Percentiles rank a stretch among this genome's conserved stretches.
phyloP scores from a whole-genome alignment of 1,140 invertebrate species.

The Ptiloglossa arizonensis region DNA sequence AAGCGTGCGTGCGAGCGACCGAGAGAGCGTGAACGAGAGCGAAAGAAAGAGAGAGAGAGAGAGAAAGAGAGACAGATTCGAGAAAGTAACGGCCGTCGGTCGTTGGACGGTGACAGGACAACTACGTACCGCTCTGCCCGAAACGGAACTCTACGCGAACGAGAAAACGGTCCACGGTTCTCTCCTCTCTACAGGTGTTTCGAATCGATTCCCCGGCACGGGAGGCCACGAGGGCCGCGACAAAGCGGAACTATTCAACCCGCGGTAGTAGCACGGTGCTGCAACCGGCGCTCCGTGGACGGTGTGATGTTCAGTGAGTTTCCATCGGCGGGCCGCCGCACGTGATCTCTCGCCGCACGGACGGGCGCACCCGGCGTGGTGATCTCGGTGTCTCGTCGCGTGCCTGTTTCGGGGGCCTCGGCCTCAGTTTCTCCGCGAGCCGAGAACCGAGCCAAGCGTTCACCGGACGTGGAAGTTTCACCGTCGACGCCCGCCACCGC shows the following conservation, averaged over 20 bases:
- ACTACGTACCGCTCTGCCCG: background rate
- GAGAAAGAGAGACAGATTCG: background rate
- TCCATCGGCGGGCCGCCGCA: constrained; percentile 42
- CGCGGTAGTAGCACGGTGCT: too few species aligned
- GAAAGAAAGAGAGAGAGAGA: too few species aligned
- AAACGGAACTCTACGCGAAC: constrained; percentile 34
- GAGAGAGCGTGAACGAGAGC: too few species aligned
- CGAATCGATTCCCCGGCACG: constrained; percentile 39
- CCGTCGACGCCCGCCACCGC: background rate
- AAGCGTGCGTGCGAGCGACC: too few species aligned
- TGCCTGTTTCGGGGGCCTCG: constrained; percentile 19
- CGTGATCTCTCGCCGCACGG: constrained; percentile 31
- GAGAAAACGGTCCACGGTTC: constrained; percentile 38
- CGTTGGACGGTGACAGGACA: constrained; percentile 40
- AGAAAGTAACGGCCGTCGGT: constrained; percentile 10
- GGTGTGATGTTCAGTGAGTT: constrained; percentile 46
- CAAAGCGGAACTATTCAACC: too few species aligned
- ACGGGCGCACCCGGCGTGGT: background rate
- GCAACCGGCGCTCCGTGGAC: constrained; percentile 13
- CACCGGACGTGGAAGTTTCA: constrained; percentile 27
- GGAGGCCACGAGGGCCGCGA: constrained; percentile 15
- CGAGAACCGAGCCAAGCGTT: too few species aligned
- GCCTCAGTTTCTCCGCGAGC: constrained; percentile 20
- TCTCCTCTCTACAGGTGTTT: constrained; percentile 50
- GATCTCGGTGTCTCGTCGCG: constrained; percentile 27